A percentile compares a stretch with the other conserved stretches of the same genome.
These are phyloP conservation scores for Alosa sapidissima DNA, from an alignment of 2,797 vertebrate genomes.

Conservation along the genomic window DNA sequence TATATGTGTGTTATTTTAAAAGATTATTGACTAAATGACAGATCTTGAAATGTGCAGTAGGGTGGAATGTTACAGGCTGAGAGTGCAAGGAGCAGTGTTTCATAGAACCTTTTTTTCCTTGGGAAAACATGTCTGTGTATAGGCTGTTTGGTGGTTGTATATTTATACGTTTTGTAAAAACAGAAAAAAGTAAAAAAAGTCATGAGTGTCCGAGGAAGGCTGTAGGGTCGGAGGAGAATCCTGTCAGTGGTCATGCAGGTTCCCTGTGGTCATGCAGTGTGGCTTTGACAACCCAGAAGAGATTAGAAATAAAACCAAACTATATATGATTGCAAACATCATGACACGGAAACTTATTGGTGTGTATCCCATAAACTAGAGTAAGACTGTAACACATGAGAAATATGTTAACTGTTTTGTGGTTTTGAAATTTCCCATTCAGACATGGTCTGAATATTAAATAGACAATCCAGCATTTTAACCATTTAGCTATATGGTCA, in stretches of 20 bases:
- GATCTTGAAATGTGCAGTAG: constrained; percentile 57
- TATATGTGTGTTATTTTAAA: constrained; percentile 77
- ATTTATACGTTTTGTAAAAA: constrained; percentile 85
- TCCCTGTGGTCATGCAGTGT: constrained; percentile 74
- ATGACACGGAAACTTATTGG: constrained; percentile 90
- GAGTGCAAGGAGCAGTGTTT: constrained; percentile 70
- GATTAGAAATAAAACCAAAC: constrained; percentile 65
- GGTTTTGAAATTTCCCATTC: constrained; percentile 52
- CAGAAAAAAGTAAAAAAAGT: constrained; percentile 28
- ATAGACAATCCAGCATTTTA: constrained; percentile 76
- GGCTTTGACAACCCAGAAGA: constrained; percentile 65
- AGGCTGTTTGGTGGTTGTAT: constrained; percentile 85
- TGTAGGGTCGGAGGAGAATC: constrained; percentile 72
- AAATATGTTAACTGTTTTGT: constrained; percentile 53
- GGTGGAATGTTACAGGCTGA: constrained; percentile 42
- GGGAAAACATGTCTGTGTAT: constrained; percentile 74
- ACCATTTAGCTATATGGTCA: constrained; percentile 64
- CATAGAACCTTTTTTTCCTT: constrained; percentile 75
- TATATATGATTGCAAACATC: constrained; percentile 80
- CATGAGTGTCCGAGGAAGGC: constrained; percentile 20
- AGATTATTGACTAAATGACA: constrained; percentile 75
- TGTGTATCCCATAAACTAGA: constrained; percentile 79
- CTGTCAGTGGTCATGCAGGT: constrained; percentile 80
- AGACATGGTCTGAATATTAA: constrained; percentile 56
- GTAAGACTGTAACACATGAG: constrained; percentile 54